A percentile compares a stretch with the other conserved stretches of the same genome.
Conservation (phyloP, 1,140 invertebrate genomes). For the Hyles euphorbiae region DNA sequence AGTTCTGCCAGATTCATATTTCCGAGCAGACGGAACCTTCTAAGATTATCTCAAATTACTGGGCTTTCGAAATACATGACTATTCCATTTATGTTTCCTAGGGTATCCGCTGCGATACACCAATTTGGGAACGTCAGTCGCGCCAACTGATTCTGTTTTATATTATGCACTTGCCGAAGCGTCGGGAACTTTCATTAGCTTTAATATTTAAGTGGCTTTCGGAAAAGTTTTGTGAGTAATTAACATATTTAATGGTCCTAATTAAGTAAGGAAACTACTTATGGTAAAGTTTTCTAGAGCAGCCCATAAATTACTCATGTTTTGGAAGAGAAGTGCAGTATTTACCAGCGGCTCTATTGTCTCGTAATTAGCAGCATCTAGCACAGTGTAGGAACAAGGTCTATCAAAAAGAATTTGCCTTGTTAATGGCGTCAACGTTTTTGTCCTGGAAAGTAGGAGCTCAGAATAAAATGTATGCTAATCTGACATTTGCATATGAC, state of each 20-base stretch:
- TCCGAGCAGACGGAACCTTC: slow-evolving; percentile 28
- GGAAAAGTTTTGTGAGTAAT: slow-evolving; percentile 4
- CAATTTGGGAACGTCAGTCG: slow-evolving; percentile 45
- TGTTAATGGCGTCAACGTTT: slow-evolving; percentile 39
- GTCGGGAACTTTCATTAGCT: slow-evolving; percentile 20
- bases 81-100: slow-evolving; percentile 61
- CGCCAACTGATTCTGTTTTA: slow-evolving; percentile 29
- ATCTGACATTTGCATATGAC: slow-evolving; percentile 60
- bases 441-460: slow-evolving; percentile 27
- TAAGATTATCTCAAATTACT: slow-evolving; percentile 43
- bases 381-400: neutral
- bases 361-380: neutral
- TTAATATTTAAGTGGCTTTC: slow-evolving; percentile 23
- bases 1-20: slow-evolving; percentile 19
- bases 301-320: neutral
- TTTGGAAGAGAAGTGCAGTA: neutral
- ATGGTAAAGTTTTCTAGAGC: neutral
- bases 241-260: slow-evolving; percentile 1
- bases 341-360: neutral
- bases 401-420: slow-evolving; percentile 25
- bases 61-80: slow-evolving; percentile 47
- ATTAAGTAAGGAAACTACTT: slow-evolving; percentile 4
- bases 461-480: slow-evolving; percentile 56
- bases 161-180: slow-evolving; percentile 30
- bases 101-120: slow-evolving; percentile 33